Evolutionary conservation across 2,888 invertebrate genomes (phyloP).

Genomic region (Sicus ferrugineus): DNA sequence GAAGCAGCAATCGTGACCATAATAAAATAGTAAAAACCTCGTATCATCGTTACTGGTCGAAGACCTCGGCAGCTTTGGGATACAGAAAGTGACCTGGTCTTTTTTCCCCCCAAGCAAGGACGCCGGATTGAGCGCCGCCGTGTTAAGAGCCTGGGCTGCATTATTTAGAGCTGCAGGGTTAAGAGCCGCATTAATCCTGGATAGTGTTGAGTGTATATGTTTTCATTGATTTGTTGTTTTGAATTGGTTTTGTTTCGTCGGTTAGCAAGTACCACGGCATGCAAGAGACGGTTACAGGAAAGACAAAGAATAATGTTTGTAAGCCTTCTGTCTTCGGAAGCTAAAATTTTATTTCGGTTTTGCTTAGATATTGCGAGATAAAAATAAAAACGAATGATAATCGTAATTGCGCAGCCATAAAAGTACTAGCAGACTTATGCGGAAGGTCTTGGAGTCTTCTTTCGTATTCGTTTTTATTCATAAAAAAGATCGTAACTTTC

Average conservation of each 20-base stretch:
- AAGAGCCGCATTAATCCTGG: constrained; percentile 56
- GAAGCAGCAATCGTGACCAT: constrained; percentile 6
- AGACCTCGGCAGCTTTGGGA: constrained; percentile 56
- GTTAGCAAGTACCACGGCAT: neutral
- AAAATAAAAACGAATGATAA: no score
- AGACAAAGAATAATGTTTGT: constrained; percentile 13
- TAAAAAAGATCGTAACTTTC: no score
- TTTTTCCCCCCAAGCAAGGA: constrained; percentile 55
- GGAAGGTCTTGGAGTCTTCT: no score
- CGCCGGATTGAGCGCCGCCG: constrained; percentile 56
- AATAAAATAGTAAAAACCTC: constrained; percentile 57
- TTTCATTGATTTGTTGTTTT: constrained; percentile 22
- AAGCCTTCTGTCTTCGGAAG: neutral
- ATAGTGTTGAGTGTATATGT: constrained; percentile 8
- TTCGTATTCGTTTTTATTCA: no score
- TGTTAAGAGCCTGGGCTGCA: constrained; percentile 55
- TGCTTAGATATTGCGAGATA: no score
- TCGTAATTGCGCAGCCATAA: no score
- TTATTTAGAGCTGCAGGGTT: constrained; percentile 55
- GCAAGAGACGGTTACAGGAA: constrained; percentile 15
- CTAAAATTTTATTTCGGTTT: no score
- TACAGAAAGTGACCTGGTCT: constrained; percentile 58
- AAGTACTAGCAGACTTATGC: no score
- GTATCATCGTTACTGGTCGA: constrained; percentile 50
- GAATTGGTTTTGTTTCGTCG: constrained; percentile 16